These are phyloP conservation scores for Nothobranchius furzeri DNA, from an alignment of 2,113 vertebrate species.

Conservation along the genomic window DNA sequence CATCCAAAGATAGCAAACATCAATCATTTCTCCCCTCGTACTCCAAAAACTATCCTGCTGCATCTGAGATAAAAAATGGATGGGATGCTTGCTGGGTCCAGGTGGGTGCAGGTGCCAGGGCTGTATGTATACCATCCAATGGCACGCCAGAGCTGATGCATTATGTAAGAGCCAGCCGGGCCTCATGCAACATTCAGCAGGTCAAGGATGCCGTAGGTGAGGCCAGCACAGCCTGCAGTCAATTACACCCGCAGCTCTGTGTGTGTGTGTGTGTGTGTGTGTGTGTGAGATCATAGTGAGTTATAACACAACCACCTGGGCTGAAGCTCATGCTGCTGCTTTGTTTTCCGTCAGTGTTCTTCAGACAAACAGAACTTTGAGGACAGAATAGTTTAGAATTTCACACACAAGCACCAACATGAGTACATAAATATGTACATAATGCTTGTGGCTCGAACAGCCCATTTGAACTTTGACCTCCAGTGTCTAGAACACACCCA, in stretches of 20 bases:
- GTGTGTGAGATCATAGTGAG: constrained; percentile 22
- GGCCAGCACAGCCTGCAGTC: constrained; percentile 66
- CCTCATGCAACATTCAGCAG: constrained; percentile 82
- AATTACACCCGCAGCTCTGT: constrained; percentile 52
- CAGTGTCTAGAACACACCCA: constrained; percentile 32
- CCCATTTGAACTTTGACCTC: constrained; percentile 60
- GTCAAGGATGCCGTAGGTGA: constrained; percentile 76
- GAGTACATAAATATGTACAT: background rate
- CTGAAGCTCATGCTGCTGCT: constrained; percentile 46
- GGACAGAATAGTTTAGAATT: background rate
- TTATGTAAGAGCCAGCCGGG: constrained; percentile 78
- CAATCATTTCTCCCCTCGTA: constrained; percentile 20
- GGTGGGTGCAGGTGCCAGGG: constrained; percentile 80
- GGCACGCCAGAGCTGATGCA: constrained; percentile 83
- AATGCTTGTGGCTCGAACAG: constrained; percentile 12
- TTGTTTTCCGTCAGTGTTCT: constrained; percentile 34
- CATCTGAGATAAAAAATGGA: constrained; percentile 85
- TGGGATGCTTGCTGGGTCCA: constrained; percentile 75
- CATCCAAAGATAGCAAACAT: constrained; percentile 5
- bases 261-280: constrained; percentile 8
- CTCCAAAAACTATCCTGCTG: constrained; percentile 37
- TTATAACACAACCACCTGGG: constrained; percentile 53
- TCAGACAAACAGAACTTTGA: constrained; percentile 32
- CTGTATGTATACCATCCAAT: constrained; percentile 60
- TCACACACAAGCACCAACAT: background rate